Base-by-base conservation (phyloP, 2,113 vertebrate genomes). In the Columbina picui region DNA sequence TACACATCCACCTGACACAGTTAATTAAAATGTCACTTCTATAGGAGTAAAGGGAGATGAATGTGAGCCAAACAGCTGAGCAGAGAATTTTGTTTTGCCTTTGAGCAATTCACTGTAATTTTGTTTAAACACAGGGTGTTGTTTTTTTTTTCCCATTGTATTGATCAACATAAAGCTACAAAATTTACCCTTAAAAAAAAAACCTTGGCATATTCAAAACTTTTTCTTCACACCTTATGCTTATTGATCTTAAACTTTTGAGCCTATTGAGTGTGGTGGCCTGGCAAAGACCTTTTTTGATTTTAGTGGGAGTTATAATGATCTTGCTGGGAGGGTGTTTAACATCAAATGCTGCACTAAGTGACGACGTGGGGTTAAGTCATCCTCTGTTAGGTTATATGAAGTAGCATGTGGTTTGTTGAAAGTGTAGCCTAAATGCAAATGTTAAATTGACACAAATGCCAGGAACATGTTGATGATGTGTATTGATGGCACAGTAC, bases 31-130 rank as follows among this genome's bases (percentile, higher is more conserved):
- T 96, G 93, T 96, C 96, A 96, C 90, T 95, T 94, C 90, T 92
- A 95, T 89, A 94, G 83, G 88, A 96, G 83, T 86, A 96, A 94
- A 97, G 95, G 83, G 93, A 96, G 90, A 97, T 95, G 90, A 96
- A 97, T 96, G 95, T 94, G 93, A 96, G 94, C 94, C 95, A 95
- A 97, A 95, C 96, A 97, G 96, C 96, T 97, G 96, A 97, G 96
- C 94, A 92, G 96, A 95, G 92, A 94, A 86, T 95, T 96, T 92
- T 96, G 88, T 92, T 96, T 96, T 96, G 94, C 96, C 94, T 97
- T 94, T 97, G 85, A 97, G 93, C 92, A 92, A 96, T 94, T 94
- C 83, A 86, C 85, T 96, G 68, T 93, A 96, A 96, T 96, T 96
- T 95, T 94, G 68, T 95, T 95, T 94, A 96, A 95, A 94, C 88